Base-by-base conservation (phyloP, 2,797 vertebrate species). In the Labeo calbasu region DNA sequence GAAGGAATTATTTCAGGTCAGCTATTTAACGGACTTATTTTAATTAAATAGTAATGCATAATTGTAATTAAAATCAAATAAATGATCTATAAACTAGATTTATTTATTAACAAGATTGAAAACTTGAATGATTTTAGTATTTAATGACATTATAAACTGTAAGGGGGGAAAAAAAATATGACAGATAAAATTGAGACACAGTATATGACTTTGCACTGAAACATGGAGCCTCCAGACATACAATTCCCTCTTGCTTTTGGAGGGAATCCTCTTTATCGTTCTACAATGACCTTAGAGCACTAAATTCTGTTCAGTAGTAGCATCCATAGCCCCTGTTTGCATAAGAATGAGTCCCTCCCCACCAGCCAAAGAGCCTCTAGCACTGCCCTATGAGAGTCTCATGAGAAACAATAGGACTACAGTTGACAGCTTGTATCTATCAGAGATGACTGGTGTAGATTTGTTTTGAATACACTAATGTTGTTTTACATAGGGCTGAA, bases 401-500 rank as follows among this genome's bases (percentile, higher is more conserved):
- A 71, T 36, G 66, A 85, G 28, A 87, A 91, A 91, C 93, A 95
- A 93, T 86, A 88, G 53, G 88, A 85, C 90, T 91, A 89, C 90
- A 88, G 91, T 87, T 92, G 91, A 90, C 87, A 84, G 85, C 91
- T 93, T 94, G 93, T 94, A 93, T 93, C 91, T 92, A 93, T 91
- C 92, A 94, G 86, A 93, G 92, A 92, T 89, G 89, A 92, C 90
- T 91, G 90, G 84, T 92, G 92, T 92, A 88, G 92, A 92, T 93
- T 88, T 94, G 93, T 94, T 95, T 91, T 92, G 92, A 89, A 93
- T 92, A 94, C 92, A 93, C 81, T 86, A 87, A 86, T 86, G 84
- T 83, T 86, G 86, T 88, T 89, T 93, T 82, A 88, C 88, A 84
- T 78, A 75, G 68, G 55, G 79, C 61, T 25, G 82, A 69, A 79